A percentile compares a stretch with the other conserved stretches of the same genome.
Conservation (phyloP, 1,140 invertebrate species). For the Brachystomella parvula region DNA sequence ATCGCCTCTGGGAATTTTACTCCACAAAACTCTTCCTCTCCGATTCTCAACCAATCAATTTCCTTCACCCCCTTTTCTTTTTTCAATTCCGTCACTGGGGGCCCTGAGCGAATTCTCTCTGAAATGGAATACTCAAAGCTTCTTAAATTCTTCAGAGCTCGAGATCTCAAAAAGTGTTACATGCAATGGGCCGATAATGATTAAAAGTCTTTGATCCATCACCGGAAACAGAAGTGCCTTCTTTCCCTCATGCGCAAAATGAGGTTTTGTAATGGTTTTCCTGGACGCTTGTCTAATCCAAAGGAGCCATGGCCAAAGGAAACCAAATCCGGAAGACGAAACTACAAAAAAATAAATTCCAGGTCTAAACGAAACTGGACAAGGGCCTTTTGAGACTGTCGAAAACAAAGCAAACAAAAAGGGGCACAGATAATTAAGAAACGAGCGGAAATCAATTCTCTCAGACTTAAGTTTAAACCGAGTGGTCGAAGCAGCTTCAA, state of each 20-base stretch:
- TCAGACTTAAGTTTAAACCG: too few species aligned
- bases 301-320: neutral
- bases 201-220: constrained; percentile 10
- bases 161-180: neutral
- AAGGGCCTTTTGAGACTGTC: neutral
- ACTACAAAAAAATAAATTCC: neutral
- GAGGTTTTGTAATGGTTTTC: neutral
- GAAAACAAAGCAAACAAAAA: neutral
- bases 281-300: neutral
- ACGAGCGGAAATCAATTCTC: neutral
- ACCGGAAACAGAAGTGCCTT: neutral
- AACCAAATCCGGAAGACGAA: neutral
- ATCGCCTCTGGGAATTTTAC: constrained; percentile 4
- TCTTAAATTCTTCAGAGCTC: neutral
- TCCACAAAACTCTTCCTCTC: neutral
- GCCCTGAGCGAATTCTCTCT: too few species aligned
- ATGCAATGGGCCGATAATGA: neutral
- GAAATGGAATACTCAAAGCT: too few species aligned
- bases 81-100: neutral
- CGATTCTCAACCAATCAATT: neutral
- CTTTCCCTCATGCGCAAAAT: neutral
- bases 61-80: neutral
- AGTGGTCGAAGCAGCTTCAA: too few species aligned
- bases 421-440: neutral
- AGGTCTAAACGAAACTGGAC: neutral